These are phyloP conservation scores for Kradibia gibbosae DNA, from an alignment of 1,140 invertebrate species.

Conservation along the genomic window DNA sequence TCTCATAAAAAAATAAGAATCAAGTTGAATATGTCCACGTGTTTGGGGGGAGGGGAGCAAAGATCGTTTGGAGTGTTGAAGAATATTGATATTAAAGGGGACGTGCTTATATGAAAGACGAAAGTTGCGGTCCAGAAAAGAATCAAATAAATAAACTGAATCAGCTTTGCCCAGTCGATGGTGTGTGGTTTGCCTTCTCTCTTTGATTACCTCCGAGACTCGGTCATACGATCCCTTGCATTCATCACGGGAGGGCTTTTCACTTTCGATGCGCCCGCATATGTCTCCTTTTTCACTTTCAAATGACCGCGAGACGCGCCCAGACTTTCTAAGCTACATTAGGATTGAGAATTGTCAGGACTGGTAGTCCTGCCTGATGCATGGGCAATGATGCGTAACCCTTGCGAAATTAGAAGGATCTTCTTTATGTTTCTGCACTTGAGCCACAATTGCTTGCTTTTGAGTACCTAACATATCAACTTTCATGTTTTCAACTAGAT, in stretches of 20 bases:
- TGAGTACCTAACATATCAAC: too few species aligned
- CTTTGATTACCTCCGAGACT: not conserved
- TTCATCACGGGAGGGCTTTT: not conserved
- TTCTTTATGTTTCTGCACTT: too few species aligned
- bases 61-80: too few species aligned
- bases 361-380: not conserved
- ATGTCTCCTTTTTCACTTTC: slow-evolving; percentile 18
- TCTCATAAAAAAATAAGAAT: too few species aligned
- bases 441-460: too few species aligned
- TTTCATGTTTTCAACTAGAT: too few species aligned
- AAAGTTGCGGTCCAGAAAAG: not conserved
- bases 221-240: not conserved
- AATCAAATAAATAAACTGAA: not conserved
- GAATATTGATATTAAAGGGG: too few species aligned
- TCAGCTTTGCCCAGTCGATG: not conserved
- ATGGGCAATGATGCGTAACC: not conserved
- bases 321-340: slow-evolving; percentile 23
- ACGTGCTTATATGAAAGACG: too few species aligned
- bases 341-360: not conserved
- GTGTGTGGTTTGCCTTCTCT: not conserved
- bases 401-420: too few species aligned
- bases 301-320: slow-evolving; percentile 12
- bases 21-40: too few species aligned
- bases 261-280: slow-evolving; percentile 26
- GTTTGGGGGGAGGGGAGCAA: too few species aligned